phyloP scores from a whole-genome alignment of 2,888 invertebrate species.

The Hemistola chrysoprasaria region DNA sequence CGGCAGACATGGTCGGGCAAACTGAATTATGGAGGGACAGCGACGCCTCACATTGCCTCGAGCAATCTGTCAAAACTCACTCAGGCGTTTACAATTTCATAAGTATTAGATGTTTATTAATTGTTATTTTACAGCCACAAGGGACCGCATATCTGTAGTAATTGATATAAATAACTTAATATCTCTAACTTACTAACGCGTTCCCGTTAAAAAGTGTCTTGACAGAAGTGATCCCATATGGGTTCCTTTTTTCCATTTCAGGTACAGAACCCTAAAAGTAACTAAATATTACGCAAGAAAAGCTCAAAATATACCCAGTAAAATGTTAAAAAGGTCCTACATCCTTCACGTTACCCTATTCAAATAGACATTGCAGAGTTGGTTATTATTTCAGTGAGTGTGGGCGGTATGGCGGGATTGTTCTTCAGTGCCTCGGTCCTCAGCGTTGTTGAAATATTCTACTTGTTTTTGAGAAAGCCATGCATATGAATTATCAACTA shows the following conservation, averaged over 20 bases:
- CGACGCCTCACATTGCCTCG: constrained; percentile 13
- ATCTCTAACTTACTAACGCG: too few species aligned
- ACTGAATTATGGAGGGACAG: constrained; percentile 41
- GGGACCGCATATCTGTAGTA: too few species aligned
- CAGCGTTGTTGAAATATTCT: constrained; percentile 83
- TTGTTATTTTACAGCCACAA: too few species aligned
- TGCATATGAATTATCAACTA: background rate
- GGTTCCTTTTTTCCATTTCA: too few species aligned
- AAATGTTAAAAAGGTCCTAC: too few species aligned
- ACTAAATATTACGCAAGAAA: too few species aligned
- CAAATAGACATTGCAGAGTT: constrained; percentile 4
- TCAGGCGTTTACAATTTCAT: constrained; percentile 1
- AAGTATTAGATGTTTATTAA: background rate
- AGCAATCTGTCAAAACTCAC: constrained; percentile 3
- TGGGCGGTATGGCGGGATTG: constrained; percentile 83
- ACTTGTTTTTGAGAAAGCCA: constrained; percentile 52
- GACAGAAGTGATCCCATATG: too few species aligned
- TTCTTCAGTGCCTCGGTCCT: constrained; percentile 84
- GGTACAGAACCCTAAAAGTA: too few species aligned
- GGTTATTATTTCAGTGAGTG: constrained; percentile 73
- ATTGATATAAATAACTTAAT: too few species aligned
- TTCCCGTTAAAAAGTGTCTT: too few species aligned
- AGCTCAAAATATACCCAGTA: too few species aligned
- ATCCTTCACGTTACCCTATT: background rate
- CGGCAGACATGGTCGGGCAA: constrained; percentile 10